Conservation (phyloP, 2,797 vertebrate genomes). For the Gobionotothen gibberifrons region DNA sequence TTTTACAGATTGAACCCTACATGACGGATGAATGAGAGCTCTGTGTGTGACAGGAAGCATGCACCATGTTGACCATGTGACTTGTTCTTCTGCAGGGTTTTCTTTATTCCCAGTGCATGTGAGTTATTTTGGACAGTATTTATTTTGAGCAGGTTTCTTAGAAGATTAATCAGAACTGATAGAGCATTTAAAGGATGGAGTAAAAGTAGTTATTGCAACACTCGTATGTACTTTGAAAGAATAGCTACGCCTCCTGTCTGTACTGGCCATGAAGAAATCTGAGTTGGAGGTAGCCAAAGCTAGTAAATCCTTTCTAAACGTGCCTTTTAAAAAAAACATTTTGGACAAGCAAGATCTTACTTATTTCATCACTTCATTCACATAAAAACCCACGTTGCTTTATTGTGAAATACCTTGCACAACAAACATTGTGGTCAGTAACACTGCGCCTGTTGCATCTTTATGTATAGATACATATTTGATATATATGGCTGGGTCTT, state of each 20-base stretch:
- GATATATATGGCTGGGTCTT: no score
- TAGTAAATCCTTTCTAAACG: no score
- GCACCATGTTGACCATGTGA: constrained; percentile 30
- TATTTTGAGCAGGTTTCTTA: constrained; percentile 42
- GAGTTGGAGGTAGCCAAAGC: no score
- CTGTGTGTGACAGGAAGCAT: constrained; percentile 44
- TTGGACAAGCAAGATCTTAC: no score
- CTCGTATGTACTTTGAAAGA: neutral
- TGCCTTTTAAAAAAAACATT: no score
- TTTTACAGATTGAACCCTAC: constrained; percentile 60
- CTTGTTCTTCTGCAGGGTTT: neutral
- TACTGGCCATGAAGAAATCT: neutral
- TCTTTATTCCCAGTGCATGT: constrained; percentile 41
- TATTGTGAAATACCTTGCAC: no score
- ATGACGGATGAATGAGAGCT: constrained; percentile 58
- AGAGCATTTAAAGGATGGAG: neutral
- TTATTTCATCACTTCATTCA: no score
- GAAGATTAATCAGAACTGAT: neutral
- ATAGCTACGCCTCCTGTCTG: neutral
- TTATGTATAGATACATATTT: no score
- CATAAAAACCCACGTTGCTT: no score
- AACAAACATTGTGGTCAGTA: no score
- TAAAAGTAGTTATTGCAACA: neutral
- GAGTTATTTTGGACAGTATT: constrained; percentile 15
- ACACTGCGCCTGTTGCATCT: no score